Percentiles rank a stretch among this genome's conserved stretches.
These are phyloP conservation scores for Agrotis puta DNA, from an alignment of 2,888 invertebrate species.

Conservation along the genomic window DNA sequence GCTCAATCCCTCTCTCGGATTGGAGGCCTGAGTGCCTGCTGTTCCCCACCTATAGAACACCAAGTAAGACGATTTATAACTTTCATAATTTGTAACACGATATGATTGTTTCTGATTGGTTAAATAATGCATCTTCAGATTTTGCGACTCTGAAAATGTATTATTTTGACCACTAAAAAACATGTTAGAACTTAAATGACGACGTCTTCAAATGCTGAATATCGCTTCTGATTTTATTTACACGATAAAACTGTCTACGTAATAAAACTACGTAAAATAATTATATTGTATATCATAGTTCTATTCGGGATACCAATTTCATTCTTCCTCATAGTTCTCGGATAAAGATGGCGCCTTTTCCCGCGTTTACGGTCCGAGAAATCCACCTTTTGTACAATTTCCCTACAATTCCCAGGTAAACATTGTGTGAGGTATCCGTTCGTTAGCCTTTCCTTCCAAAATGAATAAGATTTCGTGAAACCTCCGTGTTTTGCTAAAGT, in stretches of 20 bases:
- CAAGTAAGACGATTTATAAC: no score
- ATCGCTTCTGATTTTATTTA: background rate
- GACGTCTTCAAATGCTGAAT: background rate
- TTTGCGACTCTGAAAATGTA: no score
- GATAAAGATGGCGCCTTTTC: constrained; percentile 31
- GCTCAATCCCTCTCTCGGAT: background rate
- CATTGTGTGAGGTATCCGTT: constrained; percentile 28
- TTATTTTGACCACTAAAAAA: no score
- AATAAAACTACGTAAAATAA: constrained; percentile 1
- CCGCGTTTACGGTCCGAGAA: constrained; percentile 30
- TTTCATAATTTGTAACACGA: no score
- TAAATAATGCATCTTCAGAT: no score
- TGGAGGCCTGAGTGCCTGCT: background rate
- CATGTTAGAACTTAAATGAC: no score
- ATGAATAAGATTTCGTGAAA: constrained; percentile 19
- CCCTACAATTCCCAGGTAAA: constrained; percentile 28
- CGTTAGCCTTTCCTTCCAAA: constrained; percentile 10
- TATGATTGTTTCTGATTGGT: no score
- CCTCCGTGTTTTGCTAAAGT: background rate
- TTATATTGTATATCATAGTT: no score
- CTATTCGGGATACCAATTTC: constrained; percentile 15
- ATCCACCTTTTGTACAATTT: constrained; percentile 15
- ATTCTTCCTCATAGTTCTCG: constrained; percentile 13
- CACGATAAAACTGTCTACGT: background rate
- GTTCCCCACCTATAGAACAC: background rate